A percentile compares a stretch with the other conserved stretches of the same genome.
Conservation (phyloP, 2,797 vertebrate genomes). For the Sphenopsis melanotis region DNA sequence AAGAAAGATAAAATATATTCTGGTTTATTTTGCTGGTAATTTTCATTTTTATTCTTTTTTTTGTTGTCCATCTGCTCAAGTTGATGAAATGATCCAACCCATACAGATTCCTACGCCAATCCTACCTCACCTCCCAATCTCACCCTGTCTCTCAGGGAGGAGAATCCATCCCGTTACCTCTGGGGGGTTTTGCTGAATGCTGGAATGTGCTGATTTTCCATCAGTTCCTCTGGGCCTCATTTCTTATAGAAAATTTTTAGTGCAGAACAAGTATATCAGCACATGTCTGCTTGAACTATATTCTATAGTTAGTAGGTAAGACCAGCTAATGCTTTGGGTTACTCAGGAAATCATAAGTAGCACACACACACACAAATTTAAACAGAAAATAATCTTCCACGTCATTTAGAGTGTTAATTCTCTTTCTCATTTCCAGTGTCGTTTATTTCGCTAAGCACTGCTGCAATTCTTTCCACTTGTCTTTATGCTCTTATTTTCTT, state of each 20-base stretch:
- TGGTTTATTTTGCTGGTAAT: background rate
- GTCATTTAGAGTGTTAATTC: background rate
- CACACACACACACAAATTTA: background rate
- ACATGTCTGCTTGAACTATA: background rate
- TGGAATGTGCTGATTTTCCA: background rate
- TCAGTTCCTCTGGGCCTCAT: background rate
- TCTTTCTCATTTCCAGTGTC: constrained; percentile 1
- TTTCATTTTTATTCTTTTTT: background rate
- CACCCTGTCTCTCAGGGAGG: background rate
- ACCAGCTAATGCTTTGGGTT: constrained; percentile 16
- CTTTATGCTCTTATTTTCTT: constrained; percentile 26
- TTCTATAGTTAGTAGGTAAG: constrained; percentile 36
- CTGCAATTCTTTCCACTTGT: background rate
- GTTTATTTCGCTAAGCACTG: constrained; percentile 9
- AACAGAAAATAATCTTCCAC: constrained; percentile 16
- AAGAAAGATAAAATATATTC: background rate
- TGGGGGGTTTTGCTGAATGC: background rate
- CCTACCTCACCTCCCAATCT: background rate
- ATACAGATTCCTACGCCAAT: background rate
- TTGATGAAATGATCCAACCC: background rate
- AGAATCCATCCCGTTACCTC: background rate
- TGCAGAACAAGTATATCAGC: background rate
- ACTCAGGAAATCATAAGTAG: constrained; percentile 31
- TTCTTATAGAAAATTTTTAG: background rate
- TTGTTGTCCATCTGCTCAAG: background rate